A percentile compares a stretch with the other conserved stretches of the same genome.
These are phyloP conservation scores for Terrapene triunguis DNA, from an alignment of 2,113 vertebrate species.

Conservation along the genomic window DNA sequence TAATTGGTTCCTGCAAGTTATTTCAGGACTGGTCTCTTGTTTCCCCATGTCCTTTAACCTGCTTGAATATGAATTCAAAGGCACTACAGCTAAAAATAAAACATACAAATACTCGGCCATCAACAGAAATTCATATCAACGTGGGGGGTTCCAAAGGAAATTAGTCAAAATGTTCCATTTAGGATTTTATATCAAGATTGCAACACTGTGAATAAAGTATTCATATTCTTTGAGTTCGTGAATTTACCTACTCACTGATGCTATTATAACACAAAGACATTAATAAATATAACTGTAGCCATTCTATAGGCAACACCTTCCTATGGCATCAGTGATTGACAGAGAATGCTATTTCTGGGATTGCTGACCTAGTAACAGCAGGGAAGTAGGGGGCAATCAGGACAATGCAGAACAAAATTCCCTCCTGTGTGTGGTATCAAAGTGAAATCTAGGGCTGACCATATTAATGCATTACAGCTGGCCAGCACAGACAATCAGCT, in stretches of 20 bases:
- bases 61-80: not conserved
- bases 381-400: not conserved
- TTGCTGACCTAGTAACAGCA: not conserved
- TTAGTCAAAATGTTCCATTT: not conserved
- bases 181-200: not conserved
- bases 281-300: not conserved
- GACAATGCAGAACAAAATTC: not conserved
- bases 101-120: not conserved
- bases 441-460: not conserved
- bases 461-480: not conserved
- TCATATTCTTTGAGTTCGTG: not conserved
- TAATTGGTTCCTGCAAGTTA: not conserved
- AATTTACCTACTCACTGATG: not conserved
- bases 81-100: not conserved
- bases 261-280: fast-evolving
- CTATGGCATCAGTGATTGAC: fast-evolving
- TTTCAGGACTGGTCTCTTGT: not conserved
- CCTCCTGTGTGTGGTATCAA: not conserved
- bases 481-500: not conserved
- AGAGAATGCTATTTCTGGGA: not conserved
- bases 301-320: not conserved
- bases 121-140: not conserved
- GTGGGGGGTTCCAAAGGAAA: conserved; percentile 4
- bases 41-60: not conserved
- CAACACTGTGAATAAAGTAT: not conserved